phyloP scores from a whole-genome alignment of 1,140 invertebrate species.

The Aphaenogaster rudis region DNA sequence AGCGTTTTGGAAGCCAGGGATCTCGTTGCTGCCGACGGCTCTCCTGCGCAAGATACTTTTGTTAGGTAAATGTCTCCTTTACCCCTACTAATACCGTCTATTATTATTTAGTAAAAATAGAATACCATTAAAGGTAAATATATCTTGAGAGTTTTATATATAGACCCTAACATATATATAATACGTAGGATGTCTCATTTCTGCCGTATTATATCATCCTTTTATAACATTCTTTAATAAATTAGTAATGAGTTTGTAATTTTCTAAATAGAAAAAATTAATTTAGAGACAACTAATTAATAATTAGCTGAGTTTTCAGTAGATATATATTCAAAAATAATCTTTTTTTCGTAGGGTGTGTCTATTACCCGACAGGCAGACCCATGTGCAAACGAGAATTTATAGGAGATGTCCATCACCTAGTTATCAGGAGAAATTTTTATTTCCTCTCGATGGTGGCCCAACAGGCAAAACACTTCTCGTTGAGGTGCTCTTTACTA shows the following conservation, averaged over 20 bases:
- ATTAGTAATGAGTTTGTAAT: neutral
- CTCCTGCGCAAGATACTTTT: constrained; percentile 91
- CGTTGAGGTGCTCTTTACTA: constrained; percentile 78
- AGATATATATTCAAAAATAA: neutral
- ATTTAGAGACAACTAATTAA: neutral
- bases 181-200: neutral
- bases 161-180: neutral
- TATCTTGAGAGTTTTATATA: neutral
- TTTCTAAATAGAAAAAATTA: neutral
- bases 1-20: constrained; percentile 93
- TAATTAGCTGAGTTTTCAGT: neutral
- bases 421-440: constrained; percentile 92
- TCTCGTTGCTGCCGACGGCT: constrained; percentile 89
- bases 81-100: neutral
- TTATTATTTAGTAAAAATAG: neutral
- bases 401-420: constrained; percentile 90
- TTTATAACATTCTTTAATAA: neutral
- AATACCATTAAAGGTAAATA: neutral
- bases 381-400: constrained; percentile 92
- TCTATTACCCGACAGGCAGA: constrained; percentile 91
- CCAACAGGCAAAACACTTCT: constrained; percentile 81
- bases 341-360: constrained; percentile 87
- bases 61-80: constrained; percentile 85
- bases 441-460: constrained; percentile 89
- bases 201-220: neutral